phyloP scores from a whole-genome alignment of 1,140 invertebrate genomes.

The Sitobion miscanthi region DNA sequence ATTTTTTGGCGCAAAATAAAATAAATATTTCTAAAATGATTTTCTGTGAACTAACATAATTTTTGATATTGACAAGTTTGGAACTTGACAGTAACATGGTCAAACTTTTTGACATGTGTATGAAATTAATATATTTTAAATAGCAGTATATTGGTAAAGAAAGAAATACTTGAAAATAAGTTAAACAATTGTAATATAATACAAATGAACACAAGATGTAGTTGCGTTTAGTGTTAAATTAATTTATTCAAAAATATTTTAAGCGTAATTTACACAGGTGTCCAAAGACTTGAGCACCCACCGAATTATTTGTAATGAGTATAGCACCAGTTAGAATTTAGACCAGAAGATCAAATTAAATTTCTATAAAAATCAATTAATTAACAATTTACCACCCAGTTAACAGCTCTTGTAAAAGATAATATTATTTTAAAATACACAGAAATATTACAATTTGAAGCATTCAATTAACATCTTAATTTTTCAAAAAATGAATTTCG shows the following conservation, averaged over 20 bases:
- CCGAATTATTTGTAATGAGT: not conserved
- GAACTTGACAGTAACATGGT: not conserved
- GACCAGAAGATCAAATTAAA: no score
- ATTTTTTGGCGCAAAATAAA: not conserved
- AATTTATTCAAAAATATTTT: not conserved
- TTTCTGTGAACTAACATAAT: not conserved
- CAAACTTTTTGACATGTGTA: not conserved
- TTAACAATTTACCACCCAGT: no score
- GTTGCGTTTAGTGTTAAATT: not conserved
- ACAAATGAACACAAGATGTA: not conserved
- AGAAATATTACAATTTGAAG: no score
- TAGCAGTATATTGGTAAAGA: not conserved
- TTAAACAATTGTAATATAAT: not conserved
- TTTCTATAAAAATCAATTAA: no score
- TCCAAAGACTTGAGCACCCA: not conserved
- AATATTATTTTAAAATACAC: no score
- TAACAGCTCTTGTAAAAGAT: no score
- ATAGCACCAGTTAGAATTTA: no score
- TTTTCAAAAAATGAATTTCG: no score
- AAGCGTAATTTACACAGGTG: not conserved
- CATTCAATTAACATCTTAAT: no score
- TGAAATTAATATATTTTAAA: not conserved
- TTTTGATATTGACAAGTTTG: not conserved
- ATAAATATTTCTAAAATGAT: conserved; percentile 4
- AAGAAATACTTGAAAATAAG: not conserved